Evolutionary conservation across 30 jellyfish, hydroid and myxozoan genomes (phyloP).

Genomic region (Aurelia sp.): DNA sequence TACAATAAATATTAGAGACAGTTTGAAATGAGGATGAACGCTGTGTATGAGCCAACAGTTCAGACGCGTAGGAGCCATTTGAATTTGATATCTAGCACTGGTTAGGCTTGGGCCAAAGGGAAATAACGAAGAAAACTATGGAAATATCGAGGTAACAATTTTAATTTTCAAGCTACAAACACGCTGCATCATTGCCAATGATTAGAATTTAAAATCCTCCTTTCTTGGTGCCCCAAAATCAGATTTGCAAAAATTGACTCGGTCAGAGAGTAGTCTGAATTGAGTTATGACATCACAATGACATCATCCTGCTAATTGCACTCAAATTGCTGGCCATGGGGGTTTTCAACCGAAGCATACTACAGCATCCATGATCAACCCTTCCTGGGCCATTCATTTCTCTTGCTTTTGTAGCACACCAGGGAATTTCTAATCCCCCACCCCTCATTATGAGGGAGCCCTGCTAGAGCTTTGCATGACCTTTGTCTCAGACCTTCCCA

Average conservation of each 20-base stretch:
- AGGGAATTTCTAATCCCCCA: conserved; percentile 80
- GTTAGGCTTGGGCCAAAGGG: too few species aligned
- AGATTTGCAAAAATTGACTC: conserved; percentile 30
- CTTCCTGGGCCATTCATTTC: conserved; percentile 51
- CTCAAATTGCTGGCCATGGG: conserved; percentile 89
- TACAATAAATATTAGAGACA: too few species aligned
- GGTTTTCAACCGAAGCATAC: conserved; percentile 62
- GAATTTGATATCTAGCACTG: too few species aligned
- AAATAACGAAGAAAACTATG: too few species aligned
- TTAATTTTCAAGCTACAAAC: too few species aligned
- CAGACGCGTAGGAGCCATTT: too few species aligned
- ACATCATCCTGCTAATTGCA: conserved; percentile 79
- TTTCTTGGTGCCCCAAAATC: neutral
- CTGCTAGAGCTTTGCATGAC: conserved; percentile 77
- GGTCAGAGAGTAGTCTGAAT: conserved; percentile 91
- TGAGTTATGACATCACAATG: conserved; percentile 77
- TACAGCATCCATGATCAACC: conserved; percentile 68
- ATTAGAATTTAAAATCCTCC: too few species aligned
- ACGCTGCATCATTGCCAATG: too few species aligned
- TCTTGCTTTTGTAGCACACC: conserved; percentile 63
- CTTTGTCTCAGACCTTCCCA: conserved; percentile 94
- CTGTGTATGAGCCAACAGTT: too few species aligned
- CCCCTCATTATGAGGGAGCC: conserved; percentile 73
- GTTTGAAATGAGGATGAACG: too few species aligned
- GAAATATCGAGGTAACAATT: too few species aligned